Percentiles rank a stretch among this genome's conserved stretches.
Evolutionary conservation across 2,113 vertebrate species (phyloP).

Genomic region (Tachuris rubrigastra): DNA sequence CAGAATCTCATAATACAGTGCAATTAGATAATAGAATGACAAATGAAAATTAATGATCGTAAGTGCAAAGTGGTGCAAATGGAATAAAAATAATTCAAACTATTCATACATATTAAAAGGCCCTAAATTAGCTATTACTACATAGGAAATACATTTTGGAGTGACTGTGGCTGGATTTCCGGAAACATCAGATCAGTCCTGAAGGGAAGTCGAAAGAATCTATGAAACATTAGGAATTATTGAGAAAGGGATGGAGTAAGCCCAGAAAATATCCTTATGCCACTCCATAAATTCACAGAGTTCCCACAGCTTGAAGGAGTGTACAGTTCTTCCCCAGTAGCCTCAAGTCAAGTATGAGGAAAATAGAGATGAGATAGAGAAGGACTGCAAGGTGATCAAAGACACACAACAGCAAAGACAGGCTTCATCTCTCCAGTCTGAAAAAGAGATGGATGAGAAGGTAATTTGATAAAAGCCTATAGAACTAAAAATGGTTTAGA

Average conservation of each 20-base stretch:
- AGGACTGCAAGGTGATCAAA: neutral
- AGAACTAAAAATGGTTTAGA: neutral
- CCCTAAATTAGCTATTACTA: neutral
- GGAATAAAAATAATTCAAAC: conserved; percentile 24
- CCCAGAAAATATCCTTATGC: neutral
- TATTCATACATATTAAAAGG: neutral
- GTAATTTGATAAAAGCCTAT: neutral
- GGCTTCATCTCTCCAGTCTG: neutral
- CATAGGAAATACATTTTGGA: conserved; percentile 13
- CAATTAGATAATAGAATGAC: conserved; percentile 17
- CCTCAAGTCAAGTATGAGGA: neutral
- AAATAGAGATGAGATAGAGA: neutral
- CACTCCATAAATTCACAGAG: neutral
- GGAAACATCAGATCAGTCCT: neutral
- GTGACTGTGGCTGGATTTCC: neutral
- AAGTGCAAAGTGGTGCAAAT: conserved; percentile 21
- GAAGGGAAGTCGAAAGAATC: neutral
- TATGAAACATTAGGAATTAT: neutral
- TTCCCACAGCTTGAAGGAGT: neutral
- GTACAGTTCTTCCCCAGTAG: neutral
- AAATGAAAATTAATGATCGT: conserved; percentile 42
- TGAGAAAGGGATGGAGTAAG: neutral
- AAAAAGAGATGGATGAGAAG: neutral
- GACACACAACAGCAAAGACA: neutral
- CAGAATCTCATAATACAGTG: neutral